Base-by-base conservation (phyloP, 1,140 invertebrate species). In the Drosophila mojavensis region DNA sequence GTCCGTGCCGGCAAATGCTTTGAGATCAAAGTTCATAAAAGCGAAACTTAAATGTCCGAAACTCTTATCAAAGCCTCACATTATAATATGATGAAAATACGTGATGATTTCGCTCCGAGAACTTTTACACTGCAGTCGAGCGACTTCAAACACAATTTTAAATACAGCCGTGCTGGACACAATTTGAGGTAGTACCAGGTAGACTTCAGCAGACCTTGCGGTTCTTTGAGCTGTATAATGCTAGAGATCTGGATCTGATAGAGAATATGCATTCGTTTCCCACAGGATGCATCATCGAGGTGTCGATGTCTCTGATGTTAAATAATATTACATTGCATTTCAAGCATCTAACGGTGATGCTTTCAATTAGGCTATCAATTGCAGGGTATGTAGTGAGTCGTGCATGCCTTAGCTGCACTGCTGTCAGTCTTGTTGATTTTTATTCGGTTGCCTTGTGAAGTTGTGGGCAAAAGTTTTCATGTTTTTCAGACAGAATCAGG, bases 381-480 rank as follows among this genome's bases (percentile, higher is more conserved):
- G 4, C 24, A 58, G 53, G 33, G 53, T 71, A 56, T 24, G 1
- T 10, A 43, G 0, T 4, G 7, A 17, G 41, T 48, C 51, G 41
- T 4, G 33, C 43, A 55, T 4, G 24, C 10, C 3, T 6, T 5
- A 3, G 4, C 9, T 4, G 5, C 5, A 39, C 30, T 9, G 10
- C 2, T 20, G n/a, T 15, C 28, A 28, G 5, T 4, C 9, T 20
- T 41, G 53, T 51, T 71, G 24, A 39, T 67, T 63, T 55, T 58
- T 43, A 45, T 66, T 59, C 30, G 45, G 45, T 33, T 60, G 48
- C 47, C 30, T 60, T 73, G 45, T 67, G 62, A 72, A 72, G 59
- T 68, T 73, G 64, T 50, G 50, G 56, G 43, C 5, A 45, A 73
- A 73, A 73, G 48, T 73, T 73, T 73, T 43, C 64, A 68, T 68